phyloP scores from a whole-genome alignment of 2,888 invertebrate species.

The Tachina lurida region DNA sequence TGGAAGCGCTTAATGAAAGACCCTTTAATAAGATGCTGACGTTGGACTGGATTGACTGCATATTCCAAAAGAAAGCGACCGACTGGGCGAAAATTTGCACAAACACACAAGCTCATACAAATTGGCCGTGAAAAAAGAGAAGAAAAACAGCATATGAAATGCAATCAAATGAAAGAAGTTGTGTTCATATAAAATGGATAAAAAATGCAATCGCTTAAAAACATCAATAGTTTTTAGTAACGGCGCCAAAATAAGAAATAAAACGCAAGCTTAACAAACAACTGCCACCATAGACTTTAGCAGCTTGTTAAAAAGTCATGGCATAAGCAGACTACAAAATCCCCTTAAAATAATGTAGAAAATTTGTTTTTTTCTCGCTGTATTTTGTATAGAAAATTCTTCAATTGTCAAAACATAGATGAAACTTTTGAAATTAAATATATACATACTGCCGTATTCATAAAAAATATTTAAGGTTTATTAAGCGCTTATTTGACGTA shows the following conservation, averaged over 20 bases:
- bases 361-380: not conserved
- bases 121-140: slow-evolving; percentile 34
- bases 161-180: slow-evolving; percentile 19
- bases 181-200: not conserved
- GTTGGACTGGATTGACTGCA: slow-evolving; percentile 78
- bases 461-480: no score
- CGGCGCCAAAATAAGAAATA: slow-evolving; percentile 40
- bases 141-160: slow-evolving; percentile 36
- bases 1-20: no score
- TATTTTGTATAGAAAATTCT: no score
- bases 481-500: no score
- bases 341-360: not conserved
- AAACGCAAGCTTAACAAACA: not conserved
- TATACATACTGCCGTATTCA: no score
- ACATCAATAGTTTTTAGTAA: slow-evolving; percentile 41
- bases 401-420: no score
- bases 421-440: no score
- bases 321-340: not conserved
- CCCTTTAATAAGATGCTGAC: slow-evolving; percentile 15
- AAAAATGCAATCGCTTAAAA: slow-evolving; percentile 12
- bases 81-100: not conserved
- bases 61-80: slow-evolving; percentile 78
- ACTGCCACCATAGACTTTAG: not conserved
- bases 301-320: not conserved
- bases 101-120: not conserved